Base-by-base conservation (phyloP, 2,113 vertebrate genomes). In the Edolisoma coerulescens region DNA sequence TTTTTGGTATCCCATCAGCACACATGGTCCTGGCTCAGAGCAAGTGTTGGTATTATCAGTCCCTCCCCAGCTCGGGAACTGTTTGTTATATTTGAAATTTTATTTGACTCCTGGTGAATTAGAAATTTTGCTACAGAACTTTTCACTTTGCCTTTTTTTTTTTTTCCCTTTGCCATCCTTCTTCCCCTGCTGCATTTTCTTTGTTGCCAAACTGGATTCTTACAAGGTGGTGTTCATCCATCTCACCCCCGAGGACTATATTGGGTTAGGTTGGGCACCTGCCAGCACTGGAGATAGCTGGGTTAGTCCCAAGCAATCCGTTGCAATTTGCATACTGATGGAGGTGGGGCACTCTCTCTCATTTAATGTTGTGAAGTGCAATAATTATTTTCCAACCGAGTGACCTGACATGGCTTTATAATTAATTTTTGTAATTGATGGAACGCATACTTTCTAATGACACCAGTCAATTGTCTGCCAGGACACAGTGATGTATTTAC, bases 361-460 rank as follows among this genome's bases (percentile, higher is more conserved):
- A 27, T 74, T 96, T 49, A 44, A 37, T 76, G 44, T 37, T 7
- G 16, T 63, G 69, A 97, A 90, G 80, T 87, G 92, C 97, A 97
- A 92, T 81, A 56, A 80, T 95, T 90, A 74, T 94, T 96, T 97
- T 97, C 89, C 95, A 92, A n/a, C 70, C 26, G 83, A 95, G 56
- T 90, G 80, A 78, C 89, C 79, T 47, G 68, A 93, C 87, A 37
- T 24, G 68, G 78, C 87, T 95, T 92, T 84, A 39, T 90, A 95
- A 97, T 97, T 94, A 92, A 76, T 87, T 93, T 93, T 78, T 91
- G 35, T 91, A 92, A 84, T 81, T 91, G 90, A 54, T 75, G 30
- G 64, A 90, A 87, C 41, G 26, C 50, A 22, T 28, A 27, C 68
- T 96, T 97, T 82, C 88, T 92, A 91, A 82, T 52, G 84, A 53